Evolutionary conservation across 1,140 invertebrate genomes (phyloP), one percentile per base, ranked within the genome.

Genomic region (Cotesia chilonis): DNA sequence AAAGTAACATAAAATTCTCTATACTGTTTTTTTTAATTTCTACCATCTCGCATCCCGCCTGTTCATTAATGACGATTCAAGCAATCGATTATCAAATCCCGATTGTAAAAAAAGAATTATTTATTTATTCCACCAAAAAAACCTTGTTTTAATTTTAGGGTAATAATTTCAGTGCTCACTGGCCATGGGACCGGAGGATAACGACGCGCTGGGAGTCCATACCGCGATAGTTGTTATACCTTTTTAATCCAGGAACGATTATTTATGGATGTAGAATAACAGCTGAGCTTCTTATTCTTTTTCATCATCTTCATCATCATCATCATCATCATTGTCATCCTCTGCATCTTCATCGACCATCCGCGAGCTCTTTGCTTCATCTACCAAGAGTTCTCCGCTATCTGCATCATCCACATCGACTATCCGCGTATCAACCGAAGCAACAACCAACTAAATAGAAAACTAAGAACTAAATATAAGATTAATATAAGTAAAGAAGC

Each of bases 191-290:
- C 54, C 54, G n/a, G 37, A 63, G 37, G 54, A 59, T 60, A 63
- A 63, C 35, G 47, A 36, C 51, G 20, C 61, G 4, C 69, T 52
- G 61, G 60, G 61, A 64, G 61, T 64, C 51, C 28, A n/a, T 28
- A 28, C 28, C 57, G 41, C 55, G 51, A 67, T 68, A 71, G 51
- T 68, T 74, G 73, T 73, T 70, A 68, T 68, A 73, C 65, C 68
- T 78, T 66, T 81, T 75, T 83, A 83, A 83, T 82, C 80, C 75
- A 68, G 51, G 71, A 76, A 60, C 61, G 78, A 84, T 84, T 82
- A 84, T 83, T 83, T 81, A 84, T 84, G 80, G 70, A 73, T 75
- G 75, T 81, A 79, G 55, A 75, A 76, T 74, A 77, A 72, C 61
- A 54, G 66, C 37, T 9, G 59, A 54, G 71, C 35, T 6, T 51